Evolutionary conservation across 2,888 invertebrate species (phyloP), one percentile per base, ranked within the genome.

Genomic region (Cremastinae sp.): DNA sequence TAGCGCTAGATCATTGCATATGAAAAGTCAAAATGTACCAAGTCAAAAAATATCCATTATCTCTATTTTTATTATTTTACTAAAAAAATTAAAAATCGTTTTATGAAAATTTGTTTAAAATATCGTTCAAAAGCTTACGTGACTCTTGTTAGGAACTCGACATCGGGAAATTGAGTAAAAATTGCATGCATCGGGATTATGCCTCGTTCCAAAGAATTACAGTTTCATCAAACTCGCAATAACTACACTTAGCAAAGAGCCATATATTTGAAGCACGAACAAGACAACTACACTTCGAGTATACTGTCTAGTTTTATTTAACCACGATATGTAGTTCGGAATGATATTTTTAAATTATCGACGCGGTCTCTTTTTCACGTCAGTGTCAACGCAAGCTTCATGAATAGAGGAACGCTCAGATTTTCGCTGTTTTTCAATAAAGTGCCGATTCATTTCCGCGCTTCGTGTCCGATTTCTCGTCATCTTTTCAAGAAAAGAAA

Each of bases 331-430:
- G n/a, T 2, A 3, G 2, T 49, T 18, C 10, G 16, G 16, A n/a
- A 35, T 53, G 53, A 55, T 43, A 43, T 64, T 22, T 39, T 41
- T 8, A 55, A 53, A 53, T 65, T 65, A 53, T 22, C 16, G 14
- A 28, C 43, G 22, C 16, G 41, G 28, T 55, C 16, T 53, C 41
- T 53, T 53, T 43, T 41, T 22, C 43, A 16, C 37, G 53, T 14
- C 53, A 28, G 41, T 35, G 53, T 28, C 10, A 65, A 43, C 7
- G 51, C 7, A 41, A 22, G 20, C 28, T 53, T 53, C 20, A 18
- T 9, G 65, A 41, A 43, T n/a, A 0, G 39, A 51, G 39, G 37
- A 51, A 28, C 47, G n/a, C 2, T 28, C 28, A 8, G 16, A 16
- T 55, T 10, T 10, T 9, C 16, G 16, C 37, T 55, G 9, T 14